Evolutionary conservation across 2,113 vertebrate genomes (phyloP).

Genomic region (Lucifuga dentata): DNA sequence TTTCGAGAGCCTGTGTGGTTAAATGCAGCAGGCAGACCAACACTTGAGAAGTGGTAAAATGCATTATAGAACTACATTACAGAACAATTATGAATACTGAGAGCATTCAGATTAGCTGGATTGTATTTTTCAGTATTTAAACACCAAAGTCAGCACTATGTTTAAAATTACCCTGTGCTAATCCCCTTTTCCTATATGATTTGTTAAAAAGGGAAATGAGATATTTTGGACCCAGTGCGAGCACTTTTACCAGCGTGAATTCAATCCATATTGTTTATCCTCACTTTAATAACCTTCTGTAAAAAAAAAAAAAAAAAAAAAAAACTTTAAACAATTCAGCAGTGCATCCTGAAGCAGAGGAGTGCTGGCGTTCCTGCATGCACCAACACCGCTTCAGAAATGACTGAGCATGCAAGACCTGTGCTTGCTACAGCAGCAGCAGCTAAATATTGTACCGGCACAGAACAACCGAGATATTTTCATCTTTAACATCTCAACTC

Average conservation of each 20-base stretch:
- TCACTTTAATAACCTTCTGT: conserved; percentile 19
- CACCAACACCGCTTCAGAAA: conserved; percentile 20
- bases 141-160: conserved; percentile 35
- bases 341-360: conserved; percentile 18
- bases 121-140: conserved; percentile 57
- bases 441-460: conserved; percentile 42
- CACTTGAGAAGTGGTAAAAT: conserved; percentile 38
- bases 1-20: not conserved
- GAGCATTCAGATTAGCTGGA: conserved; percentile 12
- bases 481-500: conserved; percentile 12
- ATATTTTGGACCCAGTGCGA: not conserved
- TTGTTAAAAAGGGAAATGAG: conserved; percentile 20
- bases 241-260: conserved; percentile 9
- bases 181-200: not conserved
- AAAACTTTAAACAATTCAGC: conserved; percentile 44
- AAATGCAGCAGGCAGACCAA: conserved; percentile 47
- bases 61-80: conserved; percentile 23
- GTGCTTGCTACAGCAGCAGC: conserved; percentile 28
- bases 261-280: conserved; percentile 14
- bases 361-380: conserved; percentile 17
- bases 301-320: not conserved
- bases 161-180: conserved; percentile 52
- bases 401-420: conserved; percentile 35
- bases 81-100: too few species aligned
- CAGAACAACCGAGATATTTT: conserved; percentile 35